These are phyloP conservation scores for Ganaspis brasiliensis DNA, from an alignment of 2,888 invertebrate species.

Conservation along the genomic window DNA sequence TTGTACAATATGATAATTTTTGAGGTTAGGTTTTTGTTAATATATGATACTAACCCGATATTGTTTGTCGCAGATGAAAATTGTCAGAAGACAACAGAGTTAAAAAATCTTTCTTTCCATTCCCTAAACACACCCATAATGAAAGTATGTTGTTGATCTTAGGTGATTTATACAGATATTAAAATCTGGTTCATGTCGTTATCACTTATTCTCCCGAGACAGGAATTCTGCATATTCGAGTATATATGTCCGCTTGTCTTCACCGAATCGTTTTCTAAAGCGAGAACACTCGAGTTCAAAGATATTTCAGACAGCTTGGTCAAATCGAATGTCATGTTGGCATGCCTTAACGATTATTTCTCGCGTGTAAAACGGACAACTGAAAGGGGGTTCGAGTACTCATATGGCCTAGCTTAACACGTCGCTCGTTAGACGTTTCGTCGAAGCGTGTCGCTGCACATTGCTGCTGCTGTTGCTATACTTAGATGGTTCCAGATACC, in stretches of 20 bases:
- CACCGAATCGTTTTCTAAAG: slow-evolving; percentile 1
- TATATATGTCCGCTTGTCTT: neutral
- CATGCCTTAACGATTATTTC: slow-evolving; percentile 39
- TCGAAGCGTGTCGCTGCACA: slow-evolving; percentile 61
- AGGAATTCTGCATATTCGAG: neutral
- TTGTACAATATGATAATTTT: no score
- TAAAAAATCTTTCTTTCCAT: no score
- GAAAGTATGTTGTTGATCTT: no score
- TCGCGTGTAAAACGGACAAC: slow-evolving; percentile 30
- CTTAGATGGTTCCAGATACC: slow-evolving; percentile 56
- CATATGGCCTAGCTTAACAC: slow-evolving; percentile 57
- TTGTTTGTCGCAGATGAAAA: no score
- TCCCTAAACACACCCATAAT: no score
- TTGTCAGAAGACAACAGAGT: no score
- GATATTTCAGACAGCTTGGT: slow-evolving; percentile 40
- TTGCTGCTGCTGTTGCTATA: slow-evolving; percentile 46
- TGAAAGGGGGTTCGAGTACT: slow-evolving; percentile 35
- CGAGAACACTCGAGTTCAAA: slow-evolving; percentile 5
- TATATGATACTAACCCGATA: no score
- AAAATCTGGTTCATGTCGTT: neutral
- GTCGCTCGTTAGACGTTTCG: slow-evolving; percentile 67
- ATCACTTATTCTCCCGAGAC: neutral
- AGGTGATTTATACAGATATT: neutral
- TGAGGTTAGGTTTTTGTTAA: no score
- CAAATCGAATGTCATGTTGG: slow-evolving; percentile 43